Percentiles rank a stretch among this genome's conserved stretches.
Conservation (phyloP, 2,113 vertebrate species). For the Tyrannus savana region DNA sequence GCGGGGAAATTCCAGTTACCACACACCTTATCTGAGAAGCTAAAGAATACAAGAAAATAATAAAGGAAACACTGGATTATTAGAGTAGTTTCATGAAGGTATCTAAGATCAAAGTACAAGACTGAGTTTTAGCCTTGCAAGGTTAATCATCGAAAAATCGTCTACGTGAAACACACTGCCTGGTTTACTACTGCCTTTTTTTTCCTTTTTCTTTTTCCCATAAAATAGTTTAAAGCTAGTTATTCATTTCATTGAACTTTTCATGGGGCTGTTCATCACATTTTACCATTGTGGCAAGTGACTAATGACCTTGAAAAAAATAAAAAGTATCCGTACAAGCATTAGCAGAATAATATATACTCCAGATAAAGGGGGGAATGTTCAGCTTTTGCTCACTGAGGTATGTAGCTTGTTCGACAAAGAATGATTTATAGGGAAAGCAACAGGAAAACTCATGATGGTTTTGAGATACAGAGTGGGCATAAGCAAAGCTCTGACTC, state of each 20-base stretch:
- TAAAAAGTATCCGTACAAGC: conserved; percentile 8
- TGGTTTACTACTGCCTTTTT: neutral
- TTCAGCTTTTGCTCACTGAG: conserved; percentile 27
- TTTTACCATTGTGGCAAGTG: conserved; percentile 39
- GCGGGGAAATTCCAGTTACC: neutral
- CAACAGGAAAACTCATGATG: conserved; percentile 7
- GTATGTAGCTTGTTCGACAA: conserved; percentile 13
- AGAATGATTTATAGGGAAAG: conserved; percentile 42
- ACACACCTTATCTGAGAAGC: neutral
- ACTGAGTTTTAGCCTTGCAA: neutral
- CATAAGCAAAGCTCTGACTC: neutral
- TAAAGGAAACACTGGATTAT: neutral
- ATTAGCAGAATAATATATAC: conserved; percentile 47
- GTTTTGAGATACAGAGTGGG: neutral
- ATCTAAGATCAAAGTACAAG: neutral
- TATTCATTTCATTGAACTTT: conserved; percentile 56
- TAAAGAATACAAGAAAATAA: neutral
- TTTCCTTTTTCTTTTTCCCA: neutral
- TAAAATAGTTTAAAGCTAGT: conserved; percentile 51
- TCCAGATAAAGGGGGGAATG: conserved; percentile 44
- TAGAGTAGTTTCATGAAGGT: neutral
- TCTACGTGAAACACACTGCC: neutral
- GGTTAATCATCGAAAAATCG: neutral
- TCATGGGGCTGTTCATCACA: conserved; percentile 47
- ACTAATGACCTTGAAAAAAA: conserved; percentile 55